Conservation (phyloP, 2,113 vertebrate genomes). For the Myanophis thanlyinensis region DNA sequence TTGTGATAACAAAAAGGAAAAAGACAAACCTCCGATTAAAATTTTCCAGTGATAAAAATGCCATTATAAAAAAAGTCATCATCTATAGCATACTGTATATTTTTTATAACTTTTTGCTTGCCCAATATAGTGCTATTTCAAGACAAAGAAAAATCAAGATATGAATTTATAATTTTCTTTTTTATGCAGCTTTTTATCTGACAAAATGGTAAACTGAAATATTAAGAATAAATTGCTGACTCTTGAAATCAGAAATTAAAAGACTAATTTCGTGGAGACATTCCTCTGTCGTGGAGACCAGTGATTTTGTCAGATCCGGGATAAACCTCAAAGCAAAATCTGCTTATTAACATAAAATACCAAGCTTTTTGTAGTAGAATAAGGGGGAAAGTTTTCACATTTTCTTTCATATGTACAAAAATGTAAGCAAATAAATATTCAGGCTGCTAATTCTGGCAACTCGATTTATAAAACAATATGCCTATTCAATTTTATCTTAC, state of each 20-base stretch:
- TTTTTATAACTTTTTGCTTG: slow-evolving; percentile 51
- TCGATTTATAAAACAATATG: neutral
- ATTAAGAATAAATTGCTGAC: neutral
- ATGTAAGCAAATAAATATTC: neutral
- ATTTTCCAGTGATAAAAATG: slow-evolving; percentile 59
- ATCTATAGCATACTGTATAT: slow-evolving; percentile 46
- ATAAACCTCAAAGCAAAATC: neutral
- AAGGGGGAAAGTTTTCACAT: neutral
- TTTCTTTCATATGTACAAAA: neutral
- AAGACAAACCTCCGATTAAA: slow-evolving; percentile 56
- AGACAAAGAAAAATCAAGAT: slow-evolving; percentile 39
- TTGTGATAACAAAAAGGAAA: slow-evolving; percentile 40
- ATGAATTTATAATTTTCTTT: slow-evolving; percentile 24
- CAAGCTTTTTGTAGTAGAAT: neutral
- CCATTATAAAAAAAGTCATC: slow-evolving; percentile 37
- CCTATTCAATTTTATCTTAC: neutral
- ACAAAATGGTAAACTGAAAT: neutral
- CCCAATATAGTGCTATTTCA: slow-evolving; percentile 42
- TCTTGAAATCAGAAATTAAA: neutral
- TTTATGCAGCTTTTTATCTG: slow-evolving; percentile 1
- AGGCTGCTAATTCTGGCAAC: neutral
- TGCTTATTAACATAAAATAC: neutral
- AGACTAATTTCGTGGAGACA: no score
- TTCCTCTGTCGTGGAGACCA: neutral
- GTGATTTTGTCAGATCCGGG: neutral